phyloP scores from a whole-genome alignment of 2,113 vertebrate genomes.

The Choloepus hoffmanni region DNA sequence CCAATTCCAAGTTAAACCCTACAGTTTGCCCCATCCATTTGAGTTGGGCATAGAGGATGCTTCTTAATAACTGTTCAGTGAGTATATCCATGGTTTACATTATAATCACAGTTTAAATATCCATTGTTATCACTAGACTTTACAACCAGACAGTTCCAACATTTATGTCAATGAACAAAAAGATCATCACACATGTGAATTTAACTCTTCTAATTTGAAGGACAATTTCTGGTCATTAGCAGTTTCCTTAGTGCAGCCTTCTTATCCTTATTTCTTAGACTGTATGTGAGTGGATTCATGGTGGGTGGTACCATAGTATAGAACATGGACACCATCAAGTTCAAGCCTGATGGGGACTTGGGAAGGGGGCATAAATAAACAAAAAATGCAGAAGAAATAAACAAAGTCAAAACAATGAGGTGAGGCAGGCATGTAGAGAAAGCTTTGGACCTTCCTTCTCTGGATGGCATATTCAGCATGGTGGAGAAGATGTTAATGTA shows the following conservation, averaged over 20 bases:
- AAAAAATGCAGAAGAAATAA: slow-evolving; percentile 26
- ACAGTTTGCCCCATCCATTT: neutral
- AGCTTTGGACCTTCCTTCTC: neutral
- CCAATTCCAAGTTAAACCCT: neutral
- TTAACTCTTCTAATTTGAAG: neutral
- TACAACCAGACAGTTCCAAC: neutral
- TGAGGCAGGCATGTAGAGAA: slow-evolving; percentile 63
- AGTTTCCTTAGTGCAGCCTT: neutral
- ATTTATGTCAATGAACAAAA: neutral
- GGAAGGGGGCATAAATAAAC: slow-evolving; percentile 27
- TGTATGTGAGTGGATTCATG: slow-evolving; percentile 38
- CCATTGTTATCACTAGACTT: neutral
- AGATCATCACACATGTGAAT: too few relatives aligned
- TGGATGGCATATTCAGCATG: slow-evolving; percentile 32
- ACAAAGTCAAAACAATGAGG: slow-evolving; percentile 49
- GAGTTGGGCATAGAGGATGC: too few relatives aligned
- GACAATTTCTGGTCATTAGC: too few relatives aligned
- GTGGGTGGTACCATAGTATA: slow-evolving; percentile 37
- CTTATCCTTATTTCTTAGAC: slow-evolving; percentile 36
- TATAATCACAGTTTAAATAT: neutral
- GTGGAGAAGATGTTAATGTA: slow-evolving; percentile 42
- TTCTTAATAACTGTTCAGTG: neutral
- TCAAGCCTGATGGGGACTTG: neutral
- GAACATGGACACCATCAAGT: slow-evolving; percentile 34
- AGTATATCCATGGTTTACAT: neutral